Conservation (phyloP, 2,888 invertebrate species). For the Drosophila fulvimacula region DNA sequence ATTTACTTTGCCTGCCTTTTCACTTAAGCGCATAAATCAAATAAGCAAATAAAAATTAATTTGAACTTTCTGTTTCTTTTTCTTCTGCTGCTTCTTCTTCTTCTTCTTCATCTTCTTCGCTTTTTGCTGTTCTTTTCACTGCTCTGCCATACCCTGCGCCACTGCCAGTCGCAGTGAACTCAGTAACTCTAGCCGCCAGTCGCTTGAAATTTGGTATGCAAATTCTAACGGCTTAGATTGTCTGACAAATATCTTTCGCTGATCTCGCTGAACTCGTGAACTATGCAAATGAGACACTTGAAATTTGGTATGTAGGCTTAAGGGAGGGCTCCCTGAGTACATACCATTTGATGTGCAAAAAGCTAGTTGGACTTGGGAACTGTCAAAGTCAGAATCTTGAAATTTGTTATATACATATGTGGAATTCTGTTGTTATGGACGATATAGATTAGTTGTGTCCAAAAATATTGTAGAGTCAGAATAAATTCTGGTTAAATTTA, state of each 20-base stretch:
- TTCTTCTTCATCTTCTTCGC: background rate
- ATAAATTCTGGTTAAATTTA: background rate
- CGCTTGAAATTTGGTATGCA: background rate
- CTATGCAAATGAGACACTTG: background rate
- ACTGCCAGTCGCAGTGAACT: background rate
- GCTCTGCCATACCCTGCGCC: background rate
- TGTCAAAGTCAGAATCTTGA: no score
- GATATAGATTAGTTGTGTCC: no score
- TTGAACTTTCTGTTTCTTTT: constrained; percentile 42
- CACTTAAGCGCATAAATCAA: constrained; percentile 61
- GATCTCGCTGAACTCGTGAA: background rate
- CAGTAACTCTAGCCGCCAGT: no score
- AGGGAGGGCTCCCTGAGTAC: background rate
- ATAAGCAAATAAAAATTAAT: constrained; percentile 70
- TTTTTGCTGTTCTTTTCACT: background rate
- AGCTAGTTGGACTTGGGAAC: background rate
- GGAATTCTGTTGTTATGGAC: no score
- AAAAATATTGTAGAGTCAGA: background rate
- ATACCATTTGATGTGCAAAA: background rate
- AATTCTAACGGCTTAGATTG: background rate
- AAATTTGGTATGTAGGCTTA: background rate
- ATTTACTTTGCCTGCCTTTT: constrained; percentile 63
- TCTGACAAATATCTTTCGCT: background rate
- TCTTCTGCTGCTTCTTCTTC: constrained; percentile 22
- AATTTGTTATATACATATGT: no score